These are phyloP conservation scores for Leptonema lineaticorne DNA, from an alignment of 1,140 invertebrate genomes.

Conservation along the genomic window DNA sequence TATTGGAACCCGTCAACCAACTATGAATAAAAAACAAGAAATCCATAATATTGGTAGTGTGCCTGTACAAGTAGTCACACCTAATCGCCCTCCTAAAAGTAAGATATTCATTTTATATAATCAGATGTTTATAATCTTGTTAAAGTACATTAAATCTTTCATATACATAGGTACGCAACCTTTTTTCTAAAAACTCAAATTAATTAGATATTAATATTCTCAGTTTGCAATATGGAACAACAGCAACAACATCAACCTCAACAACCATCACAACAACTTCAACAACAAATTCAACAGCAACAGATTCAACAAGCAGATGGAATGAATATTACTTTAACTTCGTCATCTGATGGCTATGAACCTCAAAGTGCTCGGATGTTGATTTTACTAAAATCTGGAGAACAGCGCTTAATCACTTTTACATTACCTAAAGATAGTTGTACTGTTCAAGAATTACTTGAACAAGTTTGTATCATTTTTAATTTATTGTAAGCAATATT, in stretches of 20 bases:
- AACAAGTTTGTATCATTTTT: constrained; percentile 59
- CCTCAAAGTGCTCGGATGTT: constrained; percentile 73
- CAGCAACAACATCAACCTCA: constrained; percentile 45
- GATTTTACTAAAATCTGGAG: constrained; percentile 68
- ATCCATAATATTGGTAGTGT: constrained; percentile 1
- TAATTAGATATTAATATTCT: not conserved
- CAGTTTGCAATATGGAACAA: constrained; percentile 18
- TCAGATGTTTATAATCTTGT: no score
- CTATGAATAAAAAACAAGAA: not conserved
- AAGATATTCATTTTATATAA: no score
- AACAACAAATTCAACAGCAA: constrained; percentile 36
- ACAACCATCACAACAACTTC: constrained; percentile 43
- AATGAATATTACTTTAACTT: not conserved
- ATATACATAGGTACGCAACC: no score
- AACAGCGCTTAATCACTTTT: constrained; percentile 76
- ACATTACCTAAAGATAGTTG: constrained; percentile 76
- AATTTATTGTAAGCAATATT: constrained; percentile 4
- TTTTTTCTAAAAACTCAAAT: not conserved
- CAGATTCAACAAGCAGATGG: not conserved
- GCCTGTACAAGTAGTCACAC: constrained; percentile 32
- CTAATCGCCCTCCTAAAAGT: constrained; percentile 1
- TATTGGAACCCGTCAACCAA: not conserved
- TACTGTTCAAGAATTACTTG: constrained; percentile 74
- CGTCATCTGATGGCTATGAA: constrained; percentile 4
- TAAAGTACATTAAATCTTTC: no score